Percentiles rank a stretch among this genome's conserved stretches.
Conservation (phyloP, 2,888 invertebrate species). For the Mythimna pallens region DNA sequence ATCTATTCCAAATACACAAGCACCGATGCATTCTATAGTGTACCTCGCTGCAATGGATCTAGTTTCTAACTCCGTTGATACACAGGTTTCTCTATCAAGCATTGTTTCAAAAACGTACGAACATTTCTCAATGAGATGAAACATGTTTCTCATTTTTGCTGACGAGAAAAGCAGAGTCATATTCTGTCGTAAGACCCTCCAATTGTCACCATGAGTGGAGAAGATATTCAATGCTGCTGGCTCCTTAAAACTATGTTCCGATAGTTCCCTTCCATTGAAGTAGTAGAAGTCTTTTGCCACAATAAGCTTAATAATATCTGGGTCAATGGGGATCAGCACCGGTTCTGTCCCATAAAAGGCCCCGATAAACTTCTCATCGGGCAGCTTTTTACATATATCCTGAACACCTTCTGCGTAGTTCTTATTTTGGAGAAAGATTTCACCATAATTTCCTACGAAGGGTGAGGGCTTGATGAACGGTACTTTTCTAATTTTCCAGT, state of each 20-base stretch:
- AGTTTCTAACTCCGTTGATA: constrained; percentile 34
- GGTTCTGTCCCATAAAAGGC: constrained; percentile 61
- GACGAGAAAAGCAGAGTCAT: constrained; percentile 63
- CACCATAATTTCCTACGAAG: constrained; percentile 71
- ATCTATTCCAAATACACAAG: constrained; percentile 55
- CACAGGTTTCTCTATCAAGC: constrained; percentile 45
- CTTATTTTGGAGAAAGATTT: constrained; percentile 63
- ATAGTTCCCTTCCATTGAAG: constrained; percentile 70
- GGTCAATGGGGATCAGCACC: constrained; percentile 68
- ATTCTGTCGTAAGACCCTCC: constrained; percentile 64
- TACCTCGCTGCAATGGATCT: constrained; percentile 40
- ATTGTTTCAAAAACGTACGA: constrained; percentile 46
- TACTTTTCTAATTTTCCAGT: constrained; percentile 70
- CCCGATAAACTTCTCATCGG: constrained; percentile 70
- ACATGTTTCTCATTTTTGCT: constrained; percentile 65
- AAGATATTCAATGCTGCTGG: constrained; percentile 54
- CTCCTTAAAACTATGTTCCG: constrained; percentile 61
- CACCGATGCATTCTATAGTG: constrained; percentile 58
- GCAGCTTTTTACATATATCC: constrained; percentile 68
- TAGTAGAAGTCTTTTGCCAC: constrained; percentile 73
- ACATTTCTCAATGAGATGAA: constrained; percentile 59
- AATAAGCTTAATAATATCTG: constrained; percentile 71
- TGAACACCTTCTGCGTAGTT: constrained; percentile 47
- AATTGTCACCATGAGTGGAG: constrained; percentile 55
- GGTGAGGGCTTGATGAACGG: constrained; percentile 60